These are phyloP conservation scores for Meganola albula DNA, from an alignment of 2,888 invertebrate species.

Conservation along the genomic window DNA sequence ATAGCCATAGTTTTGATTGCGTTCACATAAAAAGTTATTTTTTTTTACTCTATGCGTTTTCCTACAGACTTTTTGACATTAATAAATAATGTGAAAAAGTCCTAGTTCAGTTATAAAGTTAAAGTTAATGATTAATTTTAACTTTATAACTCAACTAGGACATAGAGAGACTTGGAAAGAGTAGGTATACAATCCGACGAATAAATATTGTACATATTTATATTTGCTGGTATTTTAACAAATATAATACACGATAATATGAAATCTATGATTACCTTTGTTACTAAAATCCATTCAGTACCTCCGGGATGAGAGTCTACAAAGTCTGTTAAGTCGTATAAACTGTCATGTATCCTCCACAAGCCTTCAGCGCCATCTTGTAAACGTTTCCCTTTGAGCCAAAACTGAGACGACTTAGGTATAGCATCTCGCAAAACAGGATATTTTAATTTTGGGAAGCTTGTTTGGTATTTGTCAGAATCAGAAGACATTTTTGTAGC, in stretches of 20 bases:
- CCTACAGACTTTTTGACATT: no score
- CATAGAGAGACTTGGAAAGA: no score
- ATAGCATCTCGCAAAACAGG: constrained; percentile 60
- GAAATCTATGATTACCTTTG: constrained; percentile 71
- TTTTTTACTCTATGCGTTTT: no score
- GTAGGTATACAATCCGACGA: no score
- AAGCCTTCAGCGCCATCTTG: constrained; percentile 86
- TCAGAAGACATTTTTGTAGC: constrained; percentile 44
- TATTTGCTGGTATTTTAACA: no score
- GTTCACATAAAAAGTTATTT: no score
- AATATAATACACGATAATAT: neutral
- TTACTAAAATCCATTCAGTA: constrained; percentile 82
- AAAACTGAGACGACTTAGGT: constrained; percentile 66
- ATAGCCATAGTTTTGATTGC: no score
- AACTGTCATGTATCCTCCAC: constrained; percentile 85
- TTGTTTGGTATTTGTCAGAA: constrained; percentile 44
- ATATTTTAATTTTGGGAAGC: constrained; percentile 72
- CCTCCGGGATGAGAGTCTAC: constrained; percentile 92
- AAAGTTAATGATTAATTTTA: no score
- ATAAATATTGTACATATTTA: no score
- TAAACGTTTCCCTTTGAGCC: constrained; percentile 80
- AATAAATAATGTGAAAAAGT: no score
- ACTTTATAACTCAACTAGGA: no score
- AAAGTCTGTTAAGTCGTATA: constrained; percentile 93
- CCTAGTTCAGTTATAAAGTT: no score